These are phyloP conservation scores for Gallinago stenura DNA, from an alignment of 2,797 vertebrate species.

Conservation along the genomic window DNA sequence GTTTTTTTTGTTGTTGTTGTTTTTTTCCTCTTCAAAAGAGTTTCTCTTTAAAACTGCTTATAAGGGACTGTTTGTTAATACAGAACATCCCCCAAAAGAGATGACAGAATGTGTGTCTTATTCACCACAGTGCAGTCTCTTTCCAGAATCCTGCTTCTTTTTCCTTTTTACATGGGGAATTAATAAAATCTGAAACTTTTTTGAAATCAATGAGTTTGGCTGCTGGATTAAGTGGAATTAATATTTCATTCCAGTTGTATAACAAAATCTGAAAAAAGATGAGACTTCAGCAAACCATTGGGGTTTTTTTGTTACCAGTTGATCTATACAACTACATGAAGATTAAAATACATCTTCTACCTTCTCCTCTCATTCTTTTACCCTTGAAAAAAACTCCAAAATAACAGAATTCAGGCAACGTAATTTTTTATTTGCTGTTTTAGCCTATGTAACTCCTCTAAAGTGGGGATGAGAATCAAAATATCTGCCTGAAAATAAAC, in stretches of 20 bases:
- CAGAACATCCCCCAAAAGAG: neutral
- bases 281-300: neutral
- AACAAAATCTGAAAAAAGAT: neutral
- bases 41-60: neutral
- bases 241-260: neutral
- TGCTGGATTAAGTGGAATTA: neutral
- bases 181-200: neutral
- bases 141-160: neutral
- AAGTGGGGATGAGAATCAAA: neutral
- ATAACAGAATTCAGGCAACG: neutral
- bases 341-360: neutral
- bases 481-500: neutral
- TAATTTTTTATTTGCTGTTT: neutral
- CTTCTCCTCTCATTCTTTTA: neutral
- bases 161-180: neutral
- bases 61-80: neutral
- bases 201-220: neutral
- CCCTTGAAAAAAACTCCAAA: neutral
- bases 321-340: neutral
- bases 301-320: neutral
- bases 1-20: neutral
- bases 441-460: accelerated
- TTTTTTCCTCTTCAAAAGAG: neutral
- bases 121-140: neutral
- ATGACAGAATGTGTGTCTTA: neutral